Evolutionary conservation across 2,113 vertebrate species (phyloP), one percentile per base, ranked within the genome.

Genomic region (Malurus alboscapulatus): DNA sequence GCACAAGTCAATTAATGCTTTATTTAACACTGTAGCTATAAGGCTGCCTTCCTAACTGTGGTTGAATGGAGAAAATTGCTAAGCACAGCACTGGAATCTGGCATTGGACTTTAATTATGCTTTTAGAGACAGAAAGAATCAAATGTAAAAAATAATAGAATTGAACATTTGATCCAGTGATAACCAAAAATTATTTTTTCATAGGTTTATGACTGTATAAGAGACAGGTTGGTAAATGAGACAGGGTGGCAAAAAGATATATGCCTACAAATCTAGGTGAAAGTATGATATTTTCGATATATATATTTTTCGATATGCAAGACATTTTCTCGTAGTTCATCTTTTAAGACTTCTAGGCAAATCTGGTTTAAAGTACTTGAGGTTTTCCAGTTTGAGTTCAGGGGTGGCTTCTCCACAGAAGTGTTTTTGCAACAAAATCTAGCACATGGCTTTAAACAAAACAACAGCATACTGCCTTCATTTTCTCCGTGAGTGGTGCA

Each of bases 31-130:
- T 62, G 48, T 22, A 96, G 71, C 18, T 66, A 79, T 71, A 45
- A 92, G 27, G 3, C 27, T 91, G 36, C 94, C 71, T 85, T 87
- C 86, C 93, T 94, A 84, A 84, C 96, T 94, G 67, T 91, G 63
- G 57, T 94, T 97, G 96, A 95, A 62, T 93, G 30, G 54, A 91
- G 73, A 74, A 55, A 96, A 96, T 53, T 96, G 66, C 95, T 94
- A 82, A 80, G 25, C 22, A 58, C 26, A 66, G 47, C 24, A 79
- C 55, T 97, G 74, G 91, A 85, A 73, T 88, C 71, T 91, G 93
- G 90, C 61, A 93, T 73, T 40, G 88, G 67, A 88, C 82, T 72
- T 95, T 96, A 97, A 96, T 96, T 97, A 89, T 85, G 90, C 29
- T 24, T 93, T 91, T 76, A 95, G 90, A 97, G 68, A 79, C 59